Base-by-base conservation (phyloP, 1,140 invertebrate genomes). In the Grapholita molesta region DNA sequence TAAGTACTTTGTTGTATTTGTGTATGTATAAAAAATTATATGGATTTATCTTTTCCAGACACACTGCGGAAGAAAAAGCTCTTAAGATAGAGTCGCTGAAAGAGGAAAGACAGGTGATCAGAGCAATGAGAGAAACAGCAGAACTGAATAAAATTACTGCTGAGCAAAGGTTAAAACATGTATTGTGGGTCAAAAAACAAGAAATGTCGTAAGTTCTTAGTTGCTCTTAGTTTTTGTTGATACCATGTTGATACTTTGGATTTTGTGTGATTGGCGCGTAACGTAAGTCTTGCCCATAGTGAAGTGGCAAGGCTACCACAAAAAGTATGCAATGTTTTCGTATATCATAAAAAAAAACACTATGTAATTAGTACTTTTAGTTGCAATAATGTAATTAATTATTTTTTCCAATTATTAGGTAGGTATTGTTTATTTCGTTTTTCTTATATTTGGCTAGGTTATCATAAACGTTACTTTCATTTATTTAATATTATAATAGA, bases 131-230 rank as follows among this genome's bases (percentile, higher is more conserved):
- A 76, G 86, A 91, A 74, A 88, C 91, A 12, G 90, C 91, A 48
- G 88, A 91, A 74, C 67, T 92, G 11, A 91, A 92, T 61, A 92
- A 92, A 76, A 92, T 92, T 53, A 92, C 90, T 38, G 89, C 90
- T 11, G 90, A 92, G 69, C 88, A 92, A 75, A 86, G 84, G 73
- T 68, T 92, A 2, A 92, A 92, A 53, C 86, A 90, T 74, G 69
- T 92, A 2, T 66, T 91, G 12, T 90, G 89, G 89, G 70, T 88
- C 2, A 88, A 89, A 68, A 88, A 90, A 64, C 81, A 81, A 68
- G 87, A 90, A 66, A 86, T 84, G 76, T 66, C 77, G 89, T 91
- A 80, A 86, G 89, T 81, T 65, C 5, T 66, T 32, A 24, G 23
- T 15, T 25, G n/a, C n/a, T n/a, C n/a, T n/a, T n/a, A n/a, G n/a